Evolutionary conservation across 2,797 vertebrate genomes (phyloP).

Genomic region (Acanthiza pusilla): DNA sequence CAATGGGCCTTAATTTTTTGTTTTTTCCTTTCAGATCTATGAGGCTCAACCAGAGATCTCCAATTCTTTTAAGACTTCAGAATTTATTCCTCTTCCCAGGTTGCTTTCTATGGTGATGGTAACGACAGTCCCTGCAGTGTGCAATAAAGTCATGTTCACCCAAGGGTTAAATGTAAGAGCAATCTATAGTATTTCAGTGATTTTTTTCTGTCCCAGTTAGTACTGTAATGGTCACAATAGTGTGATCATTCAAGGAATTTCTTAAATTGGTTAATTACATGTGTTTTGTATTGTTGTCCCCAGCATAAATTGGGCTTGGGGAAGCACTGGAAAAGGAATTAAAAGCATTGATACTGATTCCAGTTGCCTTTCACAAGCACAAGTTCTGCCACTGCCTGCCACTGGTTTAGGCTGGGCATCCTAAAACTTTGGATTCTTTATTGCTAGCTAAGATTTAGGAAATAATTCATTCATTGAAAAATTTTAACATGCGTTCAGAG

Average conservation of each 20-base stretch:
- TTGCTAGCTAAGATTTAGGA: not conserved
- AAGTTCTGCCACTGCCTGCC: accelerated
- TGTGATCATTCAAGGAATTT: not conserved
- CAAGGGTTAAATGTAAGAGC: constrained; percentile 88
- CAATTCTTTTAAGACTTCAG: constrained; percentile 78
- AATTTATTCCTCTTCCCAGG: constrained; percentile 82
- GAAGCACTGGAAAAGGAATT: not conserved
- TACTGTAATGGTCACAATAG: too few species aligned
- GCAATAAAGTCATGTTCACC: constrained; percentile 90
- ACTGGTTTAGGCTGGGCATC: not conserved
- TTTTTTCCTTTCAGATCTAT: constrained; percentile 82
- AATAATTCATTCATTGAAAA: not conserved
- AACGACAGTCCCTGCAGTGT: constrained; percentile 86
- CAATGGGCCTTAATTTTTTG: not conserved
- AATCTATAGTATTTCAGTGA: not conserved
- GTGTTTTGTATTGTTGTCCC: not conserved
- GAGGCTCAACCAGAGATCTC: constrained; percentile 88
- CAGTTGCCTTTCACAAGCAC: not conserved
- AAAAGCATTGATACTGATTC: not conserved
- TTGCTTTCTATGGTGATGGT: constrained; percentile 89
- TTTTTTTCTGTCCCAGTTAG: not conserved
- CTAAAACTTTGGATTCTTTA: not conserved
- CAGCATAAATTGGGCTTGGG: not conserved
- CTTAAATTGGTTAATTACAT: not conserved
- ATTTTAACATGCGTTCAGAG: not conserved